Percentiles rank a stretch among this genome's conserved stretches.
These are phyloP conservation scores for Brachionus plicatilis DNA, from an alignment of 1,140 invertebrate genomes.

Conservation along the genomic window DNA sequence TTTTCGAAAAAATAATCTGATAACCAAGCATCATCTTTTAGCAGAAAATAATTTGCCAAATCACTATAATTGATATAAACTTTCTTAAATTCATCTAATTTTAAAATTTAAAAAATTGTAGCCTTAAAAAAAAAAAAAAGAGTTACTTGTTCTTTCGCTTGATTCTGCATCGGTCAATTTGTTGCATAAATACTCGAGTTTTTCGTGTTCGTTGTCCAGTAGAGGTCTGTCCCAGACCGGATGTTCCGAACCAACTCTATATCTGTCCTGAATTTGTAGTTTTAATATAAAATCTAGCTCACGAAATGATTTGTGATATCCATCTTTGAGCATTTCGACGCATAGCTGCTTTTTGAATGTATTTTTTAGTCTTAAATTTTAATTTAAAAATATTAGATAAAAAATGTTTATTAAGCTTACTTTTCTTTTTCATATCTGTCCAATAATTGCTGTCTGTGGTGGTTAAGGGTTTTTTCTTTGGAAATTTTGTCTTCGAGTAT, in stretches of 20 bases:
- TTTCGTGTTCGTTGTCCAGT: constrained; percentile 18
- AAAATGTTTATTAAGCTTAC: not conserved
- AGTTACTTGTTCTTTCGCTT: not conserved
- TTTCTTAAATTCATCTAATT: constrained; percentile 19
- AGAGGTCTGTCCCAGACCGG: constrained; percentile 24
- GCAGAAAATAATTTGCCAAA: constrained; percentile 27
- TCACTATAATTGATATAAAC: not conserved
- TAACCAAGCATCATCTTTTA: constrained; percentile 23
- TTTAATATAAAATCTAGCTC: constrained; percentile 17
- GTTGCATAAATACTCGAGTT: constrained; percentile 34
- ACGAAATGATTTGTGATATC: constrained; percentile 36
- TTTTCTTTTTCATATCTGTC: constrained; percentile 36
- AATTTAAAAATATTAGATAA: not conserved
- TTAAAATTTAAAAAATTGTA: not conserved
- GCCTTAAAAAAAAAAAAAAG: not conserved
- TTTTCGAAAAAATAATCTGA: constrained; percentile 38
- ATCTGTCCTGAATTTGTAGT: constrained; percentile 26
- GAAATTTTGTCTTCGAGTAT: constrained; percentile 14
- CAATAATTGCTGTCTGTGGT: constrained; percentile 6
- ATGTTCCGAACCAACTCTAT: constrained; percentile 31
- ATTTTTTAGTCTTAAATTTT: not conserved
- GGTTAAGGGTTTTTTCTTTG: constrained; percentile 2
- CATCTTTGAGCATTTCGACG: constrained; percentile 31
- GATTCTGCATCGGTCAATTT: constrained; percentile 25
- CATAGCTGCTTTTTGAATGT: constrained; percentile 29